Base-by-base conservation (phyloP, 2,113 vertebrate species). In the Merops nubicus region DNA sequence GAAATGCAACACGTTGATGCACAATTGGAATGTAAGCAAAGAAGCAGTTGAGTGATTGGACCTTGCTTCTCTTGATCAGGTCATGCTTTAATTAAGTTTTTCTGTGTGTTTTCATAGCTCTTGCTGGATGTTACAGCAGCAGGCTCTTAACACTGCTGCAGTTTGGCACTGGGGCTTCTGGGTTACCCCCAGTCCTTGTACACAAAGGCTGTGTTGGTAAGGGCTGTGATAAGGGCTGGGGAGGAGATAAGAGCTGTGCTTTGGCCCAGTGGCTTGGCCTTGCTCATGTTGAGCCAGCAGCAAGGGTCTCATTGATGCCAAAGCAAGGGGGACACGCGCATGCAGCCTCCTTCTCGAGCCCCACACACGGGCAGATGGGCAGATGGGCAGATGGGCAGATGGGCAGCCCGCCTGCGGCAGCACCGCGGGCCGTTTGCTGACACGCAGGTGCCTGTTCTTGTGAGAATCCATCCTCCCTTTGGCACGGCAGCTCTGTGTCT, bases 351-450 rank as follows among this genome's bases (percentile, higher is more conserved):
- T 86, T 89, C 79, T 67, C 12, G 29, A 80, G 54, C 31, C 56
- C 74, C 77, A 47, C 0, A 0, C n/a, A 59, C 51, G 62, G 88
- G 90, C 95, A 95, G 95, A 94, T 90, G 92, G 94, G 80, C 95
- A 47, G 88, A n/a, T n/a, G n/a, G n/a, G n/a, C n/a, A n/a, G n/a
- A n/a, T n/a, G 62, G 88, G 90, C 95, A 95, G 95, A 94, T 90
- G 92, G 94, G 80, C 95, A 47, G 69, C 76, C 80, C 74, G 73
- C 96, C 92, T 77, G 76, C 92, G 92, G 83, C 62, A 62, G 51
- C 72, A 70, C 92, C 6, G 75, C 84, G 82, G 81, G 89, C 89
- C 47, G 82, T 94, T 92, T 97, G 94, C 96, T 94, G 93, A 70
- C 75, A 84, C 6, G 70, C 91, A 95, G 95, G 95, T 92, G 91